Evolutionary conservation across 92 coral and sea anemone species (phyloP), one percentile per base, ranked within the genome.

Genomic region (Zoanthus solanderi): DNA sequence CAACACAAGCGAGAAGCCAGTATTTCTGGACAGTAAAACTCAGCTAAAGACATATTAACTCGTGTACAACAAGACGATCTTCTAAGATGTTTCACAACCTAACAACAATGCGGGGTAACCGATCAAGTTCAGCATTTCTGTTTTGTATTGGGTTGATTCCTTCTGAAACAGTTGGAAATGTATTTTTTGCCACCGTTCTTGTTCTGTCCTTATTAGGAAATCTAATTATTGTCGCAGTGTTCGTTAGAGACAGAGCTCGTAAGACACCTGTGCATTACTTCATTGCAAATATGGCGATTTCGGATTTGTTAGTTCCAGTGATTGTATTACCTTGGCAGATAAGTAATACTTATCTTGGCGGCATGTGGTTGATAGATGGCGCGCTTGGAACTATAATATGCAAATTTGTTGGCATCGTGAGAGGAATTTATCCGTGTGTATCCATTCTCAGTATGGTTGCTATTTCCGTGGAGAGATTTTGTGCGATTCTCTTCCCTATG

Each of bases 401-500:
- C 85, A 81, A 81, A 16, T 12, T 81, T 12, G 85, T 81, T 2
- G 85, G 85, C 45, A 81, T 81, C 58, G 42, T 58, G 0, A 81
- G 85, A 58, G 85, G 85, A 45, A 45, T 81, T 18, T 81, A 71
- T 0, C 85, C 85, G 4, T 17, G 58, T 81, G 85, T 81, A 14
- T 81, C 85, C 2, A 81, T 81, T 23, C 75, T 81, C 16, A 81
- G 85, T 12, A 81, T 81, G 85, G 28, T 67, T 9, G 85, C 85
- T 9, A 81, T 81, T 23, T 50, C 85, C 2, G 45, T 81, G 5
- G 85, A 81, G 85, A 66, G 85, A 67, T 81, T 81, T 52, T 30
- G 53, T 6, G 85, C 85, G 17, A 81, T 81, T 47, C 23, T 81
- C 34, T 81, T 81, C 29, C 75, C 85, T 23, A 81, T 81, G 75